Evolutionary conservation across 2,797 vertebrate species (phyloP).

Genomic region (Mustela erminea): DNA sequence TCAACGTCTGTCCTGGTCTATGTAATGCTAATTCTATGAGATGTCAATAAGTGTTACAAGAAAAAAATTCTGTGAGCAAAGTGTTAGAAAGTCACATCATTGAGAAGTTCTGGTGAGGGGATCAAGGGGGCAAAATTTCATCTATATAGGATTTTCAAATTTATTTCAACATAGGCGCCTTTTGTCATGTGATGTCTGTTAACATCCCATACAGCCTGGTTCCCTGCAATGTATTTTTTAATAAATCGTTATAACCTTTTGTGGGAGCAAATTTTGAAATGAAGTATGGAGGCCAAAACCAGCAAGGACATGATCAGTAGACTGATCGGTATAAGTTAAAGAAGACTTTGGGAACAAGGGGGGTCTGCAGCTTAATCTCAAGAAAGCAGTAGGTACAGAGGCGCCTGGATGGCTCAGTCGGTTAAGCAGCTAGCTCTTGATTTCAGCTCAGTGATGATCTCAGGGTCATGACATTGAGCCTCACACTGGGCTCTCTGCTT

Average conservation of each 20-base stretch:
- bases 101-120: neutral
- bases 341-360: neutral
- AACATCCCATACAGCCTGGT: neutral
- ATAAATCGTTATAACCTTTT: neutral
- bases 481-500: neutral
- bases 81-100: neutral
- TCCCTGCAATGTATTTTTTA: neutral
- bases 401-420: neutral
- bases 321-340: neutral
- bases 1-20: neutral
- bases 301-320: neutral
- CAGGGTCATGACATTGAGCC: neutral
- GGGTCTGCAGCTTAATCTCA: neutral
- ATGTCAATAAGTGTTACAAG: neutral
- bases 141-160: constrained; percentile 20
- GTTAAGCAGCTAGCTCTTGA: neutral
- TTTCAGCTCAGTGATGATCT: neutral
- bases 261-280: constrained; percentile 50
- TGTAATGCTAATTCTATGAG: neutral
- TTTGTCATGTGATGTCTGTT: neutral
- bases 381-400: neutral
- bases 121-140: neutral
- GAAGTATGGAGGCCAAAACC: neutral
- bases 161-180: neutral
- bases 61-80: neutral